Conservation (phyloP, 2,113 vertebrate genomes). For the Pseudorectes ferrugineus region DNA sequence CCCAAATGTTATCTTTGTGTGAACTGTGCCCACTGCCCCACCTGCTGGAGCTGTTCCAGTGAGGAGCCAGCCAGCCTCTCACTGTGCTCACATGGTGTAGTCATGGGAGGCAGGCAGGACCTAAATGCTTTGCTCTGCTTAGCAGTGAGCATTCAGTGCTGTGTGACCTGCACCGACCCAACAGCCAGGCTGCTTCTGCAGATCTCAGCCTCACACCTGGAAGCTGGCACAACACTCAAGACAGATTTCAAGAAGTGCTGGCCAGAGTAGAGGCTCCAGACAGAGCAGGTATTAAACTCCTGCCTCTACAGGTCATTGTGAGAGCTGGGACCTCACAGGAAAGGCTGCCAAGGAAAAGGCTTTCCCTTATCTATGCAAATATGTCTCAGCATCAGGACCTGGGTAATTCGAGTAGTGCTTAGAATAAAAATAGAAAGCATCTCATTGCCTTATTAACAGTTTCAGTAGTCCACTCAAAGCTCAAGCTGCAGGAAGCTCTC, state of each 20-base stretch:
- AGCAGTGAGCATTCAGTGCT: background rate
- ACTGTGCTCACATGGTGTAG: accelerated
- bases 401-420: background rate
- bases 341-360: background rate
- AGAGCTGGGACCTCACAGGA: background rate
- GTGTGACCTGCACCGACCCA: too few relatives aligned
- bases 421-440: background rate
- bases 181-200: accelerated
- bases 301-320: background rate
- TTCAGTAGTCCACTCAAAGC: background rate
- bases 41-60: background rate
- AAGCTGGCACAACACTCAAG: background rate
- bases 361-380: background rate
- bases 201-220: background rate
- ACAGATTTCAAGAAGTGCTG: background rate
- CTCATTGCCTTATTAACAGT: background rate
- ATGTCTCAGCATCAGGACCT: background rate
- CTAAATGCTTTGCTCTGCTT: background rate
- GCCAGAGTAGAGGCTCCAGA: background rate
- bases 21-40: background rate
- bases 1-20: background rate
- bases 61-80: background rate
- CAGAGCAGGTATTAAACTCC: background rate
- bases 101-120: background rate
- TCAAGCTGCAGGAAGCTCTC: background rate